Evolutionary conservation across 1,140 invertebrate genomes (phyloP), one percentile per base, ranked within the genome.

Genomic region (Drosophila sp.): DNA sequence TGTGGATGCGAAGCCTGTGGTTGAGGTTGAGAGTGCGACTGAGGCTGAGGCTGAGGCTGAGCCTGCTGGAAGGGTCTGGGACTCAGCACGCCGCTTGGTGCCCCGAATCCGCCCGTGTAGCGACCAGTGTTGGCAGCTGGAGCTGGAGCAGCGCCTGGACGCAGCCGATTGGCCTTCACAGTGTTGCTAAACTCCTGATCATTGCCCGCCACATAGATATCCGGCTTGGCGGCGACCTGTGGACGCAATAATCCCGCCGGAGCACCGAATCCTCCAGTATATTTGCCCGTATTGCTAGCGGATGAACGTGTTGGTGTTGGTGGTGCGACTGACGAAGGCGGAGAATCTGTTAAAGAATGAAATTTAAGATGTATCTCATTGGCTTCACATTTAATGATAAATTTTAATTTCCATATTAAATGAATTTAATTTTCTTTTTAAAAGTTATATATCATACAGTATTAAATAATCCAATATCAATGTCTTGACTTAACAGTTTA

Each of bases 261-360:
- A 3, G 82, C 91, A 0, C 91, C 90, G 64, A 92, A 92, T 7
- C 83, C 76, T 0, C 83, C 83, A 0, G 83, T 89, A 36, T 89
- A 89, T 4, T 89, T 89, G 56, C 80, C 83, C 6, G 64, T 62
- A 57, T 69, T 78, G 43, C 6, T 48, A n/a, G 61, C 11, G 3
- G 50, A 57, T 6, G 62, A 58, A 9, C 40, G 56, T 38, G 40
- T 56, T 72, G 41, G 56, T 38, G 40, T 56, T 72, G 41, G 43
- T 51, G 54, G 29, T 54, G 40, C 62, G n/a, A 13, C 13, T 18
- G 43, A 13, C 1, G 53, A 11, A 13, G 34, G 7, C 38, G 41
- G 51, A 7, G 9, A 25, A 45, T 70, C 72, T 74, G 57, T 0
- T 6, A 34, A 29, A 25, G 7, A 43, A 13, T 2, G 27, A n/a